phyloP scores from a whole-genome alignment of 2,797 vertebrate species.

The Karalla daura region DNA sequence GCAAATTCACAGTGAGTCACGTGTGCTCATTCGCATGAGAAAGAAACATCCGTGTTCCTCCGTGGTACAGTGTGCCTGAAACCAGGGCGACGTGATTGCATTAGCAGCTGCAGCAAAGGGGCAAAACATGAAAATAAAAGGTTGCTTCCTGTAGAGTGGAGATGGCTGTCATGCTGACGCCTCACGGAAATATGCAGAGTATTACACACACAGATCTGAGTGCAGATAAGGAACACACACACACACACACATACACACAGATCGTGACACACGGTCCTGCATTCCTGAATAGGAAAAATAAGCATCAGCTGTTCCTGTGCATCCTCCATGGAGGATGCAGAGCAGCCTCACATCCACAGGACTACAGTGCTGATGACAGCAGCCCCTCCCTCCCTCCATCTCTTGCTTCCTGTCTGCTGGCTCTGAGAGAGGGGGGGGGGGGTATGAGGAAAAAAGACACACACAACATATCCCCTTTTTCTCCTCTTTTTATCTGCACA shows the following conservation, averaged over 20 bases:
- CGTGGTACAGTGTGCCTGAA: constrained; percentile 21
- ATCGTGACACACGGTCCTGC: background rate
- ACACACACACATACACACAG: background rate
- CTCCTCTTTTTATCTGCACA: constrained; percentile 32
- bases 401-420: constrained; percentile 70
- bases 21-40: constrained; percentile 33
- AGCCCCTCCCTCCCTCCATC: constrained; percentile 73
- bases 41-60: constrained; percentile 42
- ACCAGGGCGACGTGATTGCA: constrained; percentile 30
- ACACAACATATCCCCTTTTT: constrained; percentile 43
- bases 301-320: constrained; percentile 47
- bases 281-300: constrained; percentile 19
- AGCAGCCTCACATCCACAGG: constrained; percentile 49
- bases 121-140: constrained; percentile 31
- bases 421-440: too few relatives aligned
- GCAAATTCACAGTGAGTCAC: constrained; percentile 72
- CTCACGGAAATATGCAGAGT: constrained; percentile 12
- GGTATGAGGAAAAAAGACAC: constrained; percentile 7
- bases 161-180: constrained; percentile 10
- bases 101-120: constrained; percentile 24
- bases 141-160: constrained; percentile 12
- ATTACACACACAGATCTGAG: background rate
- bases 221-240: background rate
- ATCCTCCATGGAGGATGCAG: constrained; percentile 69
- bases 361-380: constrained; percentile 75